Evolutionary conservation across 2,113 vertebrate genomes (phyloP), one percentile per base, ranked within the genome.

Genomic region (Dasypus novemcinctus): DNA sequence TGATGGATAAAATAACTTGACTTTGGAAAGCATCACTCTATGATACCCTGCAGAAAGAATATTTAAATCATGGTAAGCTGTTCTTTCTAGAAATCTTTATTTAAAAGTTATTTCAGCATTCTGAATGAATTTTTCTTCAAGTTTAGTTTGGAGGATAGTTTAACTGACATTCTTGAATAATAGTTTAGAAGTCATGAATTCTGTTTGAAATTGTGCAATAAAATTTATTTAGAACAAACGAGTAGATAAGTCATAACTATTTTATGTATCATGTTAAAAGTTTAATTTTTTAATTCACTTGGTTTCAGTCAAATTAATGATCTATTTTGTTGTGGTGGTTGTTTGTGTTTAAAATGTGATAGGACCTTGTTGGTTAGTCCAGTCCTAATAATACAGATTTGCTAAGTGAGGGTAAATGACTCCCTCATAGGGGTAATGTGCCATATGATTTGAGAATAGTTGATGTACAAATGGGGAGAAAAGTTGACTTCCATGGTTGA

Each of bases 1-100:
- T 61, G 92, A 87, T 83, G 81, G 95, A 61, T 78, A 95, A 94
- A 95, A 76, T 63, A 94, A 90, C n/a, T 72, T 86, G 63, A 49
- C 93, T 93, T 96, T 93, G 27, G 84, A 87, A 95, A 94, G 52
- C 91, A 80, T 91, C 80, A 71, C 91, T 89, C 85, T 87, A 87
- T 94, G 92, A 97, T 90, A 95, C 93, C 76, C 69, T 43, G 66
- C 87, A 81, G 90, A 97, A 96, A 91, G 93, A 94, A 92, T 87
- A 90, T 92, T 96, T 91, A 93, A 0, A 41, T 92, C 64, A 81
- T 38, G 0, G 31, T 74, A 69, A 76, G 20, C 82, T 88, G 41
- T 92, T 93, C 43, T 82, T 96, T 71, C 57, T 91, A 93, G n/a
- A 90, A 94, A 95, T 74, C 43, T 72, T 87, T 80, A 89, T 80